Percentiles rank a stretch among this genome's conserved stretches.
These are phyloP conservation scores for Pholis gunnellus DNA, from an alignment of 2,113 vertebrate genomes.

Conservation along the genomic window DNA sequence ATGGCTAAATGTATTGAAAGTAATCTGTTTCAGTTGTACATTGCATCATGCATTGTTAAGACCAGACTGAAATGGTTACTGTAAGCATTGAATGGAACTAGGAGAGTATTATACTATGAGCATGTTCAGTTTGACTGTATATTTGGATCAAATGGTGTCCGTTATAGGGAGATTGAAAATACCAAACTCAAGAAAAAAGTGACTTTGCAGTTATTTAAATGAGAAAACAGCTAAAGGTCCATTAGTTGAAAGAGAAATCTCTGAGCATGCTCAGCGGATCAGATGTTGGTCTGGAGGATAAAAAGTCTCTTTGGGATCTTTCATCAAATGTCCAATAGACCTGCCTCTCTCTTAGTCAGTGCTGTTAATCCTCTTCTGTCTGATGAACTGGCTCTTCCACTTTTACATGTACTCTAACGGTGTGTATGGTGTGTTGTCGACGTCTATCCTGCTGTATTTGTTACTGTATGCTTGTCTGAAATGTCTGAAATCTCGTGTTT, in stretches of 20 bases:
- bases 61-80: not conserved
- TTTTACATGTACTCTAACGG: not conserved
- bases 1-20: not conserved
- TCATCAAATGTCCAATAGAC: conserved; percentile 34
- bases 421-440: not conserved
- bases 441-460: not conserved
- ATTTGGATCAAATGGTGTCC: not conserved
- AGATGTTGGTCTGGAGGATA: conserved; percentile 11
- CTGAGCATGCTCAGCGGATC: conserved; percentile 7
- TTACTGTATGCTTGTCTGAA: not conserved
- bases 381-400: not conserved
- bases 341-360: not conserved
- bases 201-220: not conserved
- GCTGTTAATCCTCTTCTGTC: not conserved
- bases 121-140: not conserved
- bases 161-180: not conserved
- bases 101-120: not conserved
- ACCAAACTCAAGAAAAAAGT: not conserved
- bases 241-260: not conserved
- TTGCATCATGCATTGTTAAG: not conserved
- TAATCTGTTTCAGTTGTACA: not conserved
- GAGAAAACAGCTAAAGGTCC: not conserved
- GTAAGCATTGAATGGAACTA: not conserved
- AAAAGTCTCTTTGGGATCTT: conserved; percentile 46
- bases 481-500: not conserved